Conservation (phyloP, 2,113 vertebrate genomes). For the Chaetodon trifascialis region DNA sequence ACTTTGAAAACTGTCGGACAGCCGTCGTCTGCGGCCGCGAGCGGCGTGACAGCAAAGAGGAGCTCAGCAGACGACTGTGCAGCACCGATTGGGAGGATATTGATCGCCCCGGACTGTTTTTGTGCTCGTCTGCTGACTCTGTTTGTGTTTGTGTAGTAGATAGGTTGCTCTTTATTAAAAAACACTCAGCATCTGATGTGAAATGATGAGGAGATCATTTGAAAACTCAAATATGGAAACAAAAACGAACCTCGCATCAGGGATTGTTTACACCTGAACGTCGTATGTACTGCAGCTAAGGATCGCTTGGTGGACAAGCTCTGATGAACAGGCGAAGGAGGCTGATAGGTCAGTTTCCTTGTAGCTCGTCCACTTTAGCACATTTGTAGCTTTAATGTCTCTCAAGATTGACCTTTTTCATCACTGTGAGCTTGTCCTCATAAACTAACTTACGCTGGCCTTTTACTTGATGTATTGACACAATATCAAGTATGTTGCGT, state of each 20-base stretch:
- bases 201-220: neutral
- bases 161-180: neutral
- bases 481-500: too few relatives aligned
- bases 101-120: slow-evolving; percentile 32
- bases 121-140: slow-evolving; percentile 1
- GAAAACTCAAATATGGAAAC: neutral
- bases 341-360: neutral
- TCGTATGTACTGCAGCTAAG: neutral
- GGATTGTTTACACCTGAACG: neutral
- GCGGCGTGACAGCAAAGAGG: neutral
- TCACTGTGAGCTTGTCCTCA: too few relatives aligned
- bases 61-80: slow-evolving; percentile 10
- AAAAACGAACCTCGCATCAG: neutral
- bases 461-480: too few relatives aligned
- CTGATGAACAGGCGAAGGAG: too few relatives aligned
- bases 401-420: too few relatives aligned
- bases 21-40: neutral
- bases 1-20: slow-evolving; percentile 15
- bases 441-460: too few relatives aligned
- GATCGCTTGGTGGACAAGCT: neutral
- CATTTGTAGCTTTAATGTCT: too few relatives aligned
- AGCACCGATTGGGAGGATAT: neutral
- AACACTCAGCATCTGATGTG: too few relatives aligned
- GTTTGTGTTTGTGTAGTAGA: slow-evolving; percentile 25
- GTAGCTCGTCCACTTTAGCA: too few relatives aligned